phyloP scores from a whole-genome alignment of 2,888 invertebrate genomes.

The Drosophila ustulata region DNA sequence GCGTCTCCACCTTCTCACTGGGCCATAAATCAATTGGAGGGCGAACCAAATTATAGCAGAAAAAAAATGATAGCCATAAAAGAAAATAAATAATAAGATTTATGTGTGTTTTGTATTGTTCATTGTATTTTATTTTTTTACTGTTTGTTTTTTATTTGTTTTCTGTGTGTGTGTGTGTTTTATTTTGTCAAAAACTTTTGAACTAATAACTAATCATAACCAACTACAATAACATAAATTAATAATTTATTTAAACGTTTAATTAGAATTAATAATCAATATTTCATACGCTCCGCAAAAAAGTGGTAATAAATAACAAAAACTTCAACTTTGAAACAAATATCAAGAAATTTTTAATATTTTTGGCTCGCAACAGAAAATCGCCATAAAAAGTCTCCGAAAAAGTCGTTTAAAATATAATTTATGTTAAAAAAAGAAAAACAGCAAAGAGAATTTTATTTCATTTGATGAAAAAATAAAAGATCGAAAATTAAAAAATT shows the following conservation, averaged over 20 bases:
- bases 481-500: constrained; percentile 14
- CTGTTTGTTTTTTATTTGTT: constrained; percentile 57
- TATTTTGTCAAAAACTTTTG: constrained; percentile 71
- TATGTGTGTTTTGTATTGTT: constrained; percentile 47
- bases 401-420: constrained; percentile 18
- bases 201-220: constrained; percentile 83
- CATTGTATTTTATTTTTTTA: constrained; percentile 45
- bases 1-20: constrained; percentile 23
- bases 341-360: constrained; percentile 51
- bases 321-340: constrained; percentile 78
- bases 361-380: constrained; percentile 57
- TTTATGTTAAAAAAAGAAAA: constrained; percentile 55
- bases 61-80: constrained; percentile 25
- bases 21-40: constrained; percentile 40
- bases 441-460: constrained; percentile 64
- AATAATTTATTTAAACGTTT: constrained; percentile 80
- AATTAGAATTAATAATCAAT: constrained; percentile 78
- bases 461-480: constrained; percentile 76
- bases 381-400: constrained; percentile 41
- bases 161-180: constrained; percentile 59
- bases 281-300: constrained; percentile 52
- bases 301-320: constrained; percentile 76
- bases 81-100: constrained; percentile 59
- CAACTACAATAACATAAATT: constrained; percentile 83
- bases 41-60: constrained; percentile 30